phyloP scores from a whole-genome alignment of 2,888 invertebrate genomes.

The Clusia tigrina region DNA sequence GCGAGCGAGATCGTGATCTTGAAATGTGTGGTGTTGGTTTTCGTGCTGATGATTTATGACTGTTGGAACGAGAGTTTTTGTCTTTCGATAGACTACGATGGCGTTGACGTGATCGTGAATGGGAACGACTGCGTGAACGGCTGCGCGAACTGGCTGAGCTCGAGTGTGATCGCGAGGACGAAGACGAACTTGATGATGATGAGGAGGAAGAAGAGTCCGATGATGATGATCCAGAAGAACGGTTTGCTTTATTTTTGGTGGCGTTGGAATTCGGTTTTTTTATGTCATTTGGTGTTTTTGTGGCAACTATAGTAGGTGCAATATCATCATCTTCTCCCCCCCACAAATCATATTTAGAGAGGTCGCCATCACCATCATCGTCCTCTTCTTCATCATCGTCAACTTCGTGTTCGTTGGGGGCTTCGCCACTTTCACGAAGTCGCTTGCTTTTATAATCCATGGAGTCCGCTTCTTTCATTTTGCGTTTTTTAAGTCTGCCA shows the following conservation, averaged over 20 bases:
- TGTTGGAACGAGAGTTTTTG: conserved; percentile 2
- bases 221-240: conserved; percentile 35
- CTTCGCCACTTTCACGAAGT: conserved; percentile 11
- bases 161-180: conserved; percentile 31
- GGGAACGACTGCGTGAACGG: conserved; percentile 34
- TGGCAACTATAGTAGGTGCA: too few species aligned
- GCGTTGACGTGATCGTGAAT: background rate
- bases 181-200: conserved; percentile 35
- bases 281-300: conserved; percentile 6
- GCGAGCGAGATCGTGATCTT: background rate
- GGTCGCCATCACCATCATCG: conserved; percentile 73
- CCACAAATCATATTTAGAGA: conserved; percentile 83
- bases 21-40: background rate
- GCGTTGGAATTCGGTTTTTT: conserved; percentile 23
- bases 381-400: conserved; percentile 65
- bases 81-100: background rate
- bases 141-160: conserved; percentile 42
- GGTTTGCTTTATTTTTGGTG: conserved; percentile 23
- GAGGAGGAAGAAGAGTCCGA: conserved; percentile 31
- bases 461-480: conserved; percentile 57
- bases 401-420: conserved; percentile 59
- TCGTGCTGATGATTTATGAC: background rate
- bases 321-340: conserved; percentile 68
- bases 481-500: conserved; percentile 71
- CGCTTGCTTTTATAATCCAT: conserved; percentile 43